Conservation (phyloP, 2,797 vertebrate genomes). For the Pteronotus mesoamericanus region DNA sequence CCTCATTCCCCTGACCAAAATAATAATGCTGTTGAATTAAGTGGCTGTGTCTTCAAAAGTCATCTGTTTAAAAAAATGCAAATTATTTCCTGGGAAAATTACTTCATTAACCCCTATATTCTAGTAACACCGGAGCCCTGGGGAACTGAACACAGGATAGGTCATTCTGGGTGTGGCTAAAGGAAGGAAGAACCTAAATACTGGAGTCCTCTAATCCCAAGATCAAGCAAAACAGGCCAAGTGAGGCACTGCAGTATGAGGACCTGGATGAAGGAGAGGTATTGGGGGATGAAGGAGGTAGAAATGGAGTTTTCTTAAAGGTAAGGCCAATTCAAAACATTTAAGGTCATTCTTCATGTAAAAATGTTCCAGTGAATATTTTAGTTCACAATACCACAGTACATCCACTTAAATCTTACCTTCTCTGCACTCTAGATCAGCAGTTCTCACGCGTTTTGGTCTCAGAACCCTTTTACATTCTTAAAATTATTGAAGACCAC, state of each 20-base stretch:
- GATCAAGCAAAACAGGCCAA: background rate
- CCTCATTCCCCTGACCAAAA: background rate
- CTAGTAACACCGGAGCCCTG: background rate
- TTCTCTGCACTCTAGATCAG: background rate
- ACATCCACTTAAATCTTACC: background rate
- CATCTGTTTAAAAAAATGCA: background rate
- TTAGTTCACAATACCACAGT: background rate
- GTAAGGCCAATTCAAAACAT: background rate
- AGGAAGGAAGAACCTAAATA: background rate
- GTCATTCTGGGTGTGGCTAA: background rate
- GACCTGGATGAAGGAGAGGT: background rate
- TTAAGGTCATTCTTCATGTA: background rate
- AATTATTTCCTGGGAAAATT: background rate
- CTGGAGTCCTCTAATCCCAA: background rate
- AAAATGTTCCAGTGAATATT: background rate
- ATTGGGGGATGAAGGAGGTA: no score
- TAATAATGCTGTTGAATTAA: background rate
- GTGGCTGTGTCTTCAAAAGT: background rate
- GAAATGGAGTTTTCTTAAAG: background rate
- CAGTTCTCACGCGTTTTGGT: background rate
- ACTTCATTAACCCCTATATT: background rate
- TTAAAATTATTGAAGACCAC: background rate
- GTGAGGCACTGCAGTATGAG: background rate
- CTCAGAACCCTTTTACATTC: background rate
- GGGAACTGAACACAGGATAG: background rate